Conservation (phyloP, 2,888 invertebrate genomes). For the Drosophila stalkeri region DNA sequence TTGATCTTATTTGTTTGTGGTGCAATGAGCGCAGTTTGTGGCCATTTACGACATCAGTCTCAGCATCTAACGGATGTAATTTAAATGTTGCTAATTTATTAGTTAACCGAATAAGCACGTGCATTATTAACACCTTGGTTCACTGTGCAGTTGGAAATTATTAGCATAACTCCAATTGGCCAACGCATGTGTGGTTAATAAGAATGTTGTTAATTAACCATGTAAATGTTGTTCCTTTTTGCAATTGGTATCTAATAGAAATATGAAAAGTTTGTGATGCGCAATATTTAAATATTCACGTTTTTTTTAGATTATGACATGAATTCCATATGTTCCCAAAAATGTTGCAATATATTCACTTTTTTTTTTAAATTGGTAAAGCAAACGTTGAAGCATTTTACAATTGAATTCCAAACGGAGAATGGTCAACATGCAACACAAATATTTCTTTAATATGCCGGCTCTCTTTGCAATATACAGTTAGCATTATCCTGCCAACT, state of each 20-base stretch:
- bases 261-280: neutral
- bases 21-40: conserved; percentile 27
- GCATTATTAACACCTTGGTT: conserved; percentile 12
- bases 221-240: neutral
- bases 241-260: neutral
- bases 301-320: too few relatives aligned
- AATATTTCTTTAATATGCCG: conserved; percentile 7
- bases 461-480: conserved; percentile 5
- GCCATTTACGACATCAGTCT: conserved; percentile 37
- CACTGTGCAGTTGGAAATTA: conserved; percentile 11
- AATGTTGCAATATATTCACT: neutral
- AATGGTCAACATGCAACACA: neutral
- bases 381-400: neutral
- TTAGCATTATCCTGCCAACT: conserved; percentile 20
- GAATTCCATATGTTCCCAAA: neutral
- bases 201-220: neutral
- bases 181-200: neutral
- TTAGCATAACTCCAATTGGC: conserved; percentile 20
- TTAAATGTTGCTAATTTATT: conserved; percentile 40
- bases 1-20: conserved; percentile 22
- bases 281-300: neutral
- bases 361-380: neutral
- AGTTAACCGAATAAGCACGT: conserved; percentile 22
- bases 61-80: neutral
- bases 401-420: neutral